Conservation (phyloP, 2,113 vertebrate genomes). For the Gasterosteus nipponicus region DNA sequence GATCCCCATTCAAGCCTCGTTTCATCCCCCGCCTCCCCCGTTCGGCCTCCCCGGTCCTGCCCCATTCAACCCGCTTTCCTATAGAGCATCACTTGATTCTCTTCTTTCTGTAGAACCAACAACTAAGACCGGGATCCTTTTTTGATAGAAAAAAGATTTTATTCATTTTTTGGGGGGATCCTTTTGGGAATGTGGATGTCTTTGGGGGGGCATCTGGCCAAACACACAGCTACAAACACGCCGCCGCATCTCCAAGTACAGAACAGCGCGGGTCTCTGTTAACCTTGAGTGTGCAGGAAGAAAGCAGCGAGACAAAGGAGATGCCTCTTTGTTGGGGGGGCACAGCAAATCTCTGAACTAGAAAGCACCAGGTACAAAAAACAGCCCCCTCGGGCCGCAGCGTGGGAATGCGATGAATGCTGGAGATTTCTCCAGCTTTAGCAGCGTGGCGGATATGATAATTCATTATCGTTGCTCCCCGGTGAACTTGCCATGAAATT, state of each 20-base stretch:
- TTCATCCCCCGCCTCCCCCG: no score
- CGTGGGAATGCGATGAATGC: conserved; percentile 51
- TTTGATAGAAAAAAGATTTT: conserved; percentile 15
- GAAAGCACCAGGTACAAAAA: conserved; percentile 44
- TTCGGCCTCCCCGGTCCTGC: neutral
- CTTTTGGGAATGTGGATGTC: conserved; percentile 28
- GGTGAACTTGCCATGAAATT: conserved; percentile 33
- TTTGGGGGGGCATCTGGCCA: conserved; percentile 41
- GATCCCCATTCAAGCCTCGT: neutral
- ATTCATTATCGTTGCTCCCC: conserved; percentile 61
- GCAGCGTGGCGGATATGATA: conserved; percentile 56
- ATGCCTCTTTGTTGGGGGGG: conserved; percentile 27
- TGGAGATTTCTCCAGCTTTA: conserved; percentile 51
- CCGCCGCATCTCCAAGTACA: conserved; percentile 32
- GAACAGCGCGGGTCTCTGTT: conserved; percentile 47
- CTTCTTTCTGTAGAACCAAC: neutral
- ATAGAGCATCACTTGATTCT: neutral
- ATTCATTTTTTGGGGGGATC: neutral
- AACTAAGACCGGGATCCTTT: neutral
- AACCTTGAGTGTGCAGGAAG: conserved; percentile 59
- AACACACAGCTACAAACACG: conserved; percentile 39
- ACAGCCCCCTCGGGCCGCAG: conserved; percentile 44
- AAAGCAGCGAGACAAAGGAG: conserved; percentile 45
- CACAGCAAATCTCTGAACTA: conserved; percentile 58
- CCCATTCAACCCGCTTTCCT: neutral